Conservation (phyloP, 30 jellyfish, hydroid and myxozoan genomes). For the Aurelia coerulea region DNA sequence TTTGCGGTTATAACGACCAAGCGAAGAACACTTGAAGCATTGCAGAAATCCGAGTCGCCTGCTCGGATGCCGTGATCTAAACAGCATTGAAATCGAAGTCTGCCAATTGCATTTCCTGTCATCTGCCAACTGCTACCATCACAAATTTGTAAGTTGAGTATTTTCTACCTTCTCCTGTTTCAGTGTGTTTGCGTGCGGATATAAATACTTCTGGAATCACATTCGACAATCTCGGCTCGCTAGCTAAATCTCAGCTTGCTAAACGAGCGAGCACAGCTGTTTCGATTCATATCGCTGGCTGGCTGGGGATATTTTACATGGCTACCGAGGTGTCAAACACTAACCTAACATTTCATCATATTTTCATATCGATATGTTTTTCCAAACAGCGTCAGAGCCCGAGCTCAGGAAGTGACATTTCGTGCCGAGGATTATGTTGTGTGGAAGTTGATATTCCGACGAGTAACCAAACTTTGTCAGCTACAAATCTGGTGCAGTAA, state of each 20-base stretch:
- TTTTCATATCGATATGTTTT: background rate
- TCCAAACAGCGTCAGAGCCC: background rate
- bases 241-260: background rate
- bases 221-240: background rate
- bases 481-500: conserved; percentile 3
- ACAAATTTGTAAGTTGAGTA: conserved; percentile 55
- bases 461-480: conserved; percentile 13
- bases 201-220: conserved; percentile 56
- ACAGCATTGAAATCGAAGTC: conserved; percentile 15
- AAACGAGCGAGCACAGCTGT: conserved; percentile 6
- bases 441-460: conserved; percentile 31
- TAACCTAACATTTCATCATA: conserved; percentile 6
- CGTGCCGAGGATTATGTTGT: conserved; percentile 12
- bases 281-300: background rate
- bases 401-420: conserved; percentile 30
- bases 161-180: conserved; percentile 52
- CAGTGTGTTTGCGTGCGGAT: conserved; percentile 72
- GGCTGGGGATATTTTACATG: background rate
- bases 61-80: background rate
- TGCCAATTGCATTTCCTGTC: conserved; percentile 63
- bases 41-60: conserved; percentile 13
- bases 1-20: conserved; percentile 2
- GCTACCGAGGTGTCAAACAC: background rate
- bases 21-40: background rate
- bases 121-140: conserved; percentile 30